These are phyloP conservation scores for Sebastes jordani DNA, from an alignment of 2,797 vertebrate species.

Conservation along the genomic window DNA sequence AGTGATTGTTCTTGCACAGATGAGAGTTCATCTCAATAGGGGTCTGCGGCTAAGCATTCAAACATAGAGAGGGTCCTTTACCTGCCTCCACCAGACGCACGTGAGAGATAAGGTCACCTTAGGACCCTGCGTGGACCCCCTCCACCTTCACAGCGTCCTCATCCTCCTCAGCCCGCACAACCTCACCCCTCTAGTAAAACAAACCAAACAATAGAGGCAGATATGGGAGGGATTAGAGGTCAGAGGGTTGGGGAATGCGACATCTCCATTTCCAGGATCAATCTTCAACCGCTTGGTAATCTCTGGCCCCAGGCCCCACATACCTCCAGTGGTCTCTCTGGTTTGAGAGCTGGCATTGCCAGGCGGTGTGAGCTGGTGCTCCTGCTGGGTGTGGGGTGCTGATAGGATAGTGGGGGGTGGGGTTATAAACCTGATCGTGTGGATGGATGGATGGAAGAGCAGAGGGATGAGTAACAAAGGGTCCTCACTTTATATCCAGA, in stretches of 20 bases:
- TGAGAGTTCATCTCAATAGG: conserved; percentile 31
- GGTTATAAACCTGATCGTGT: conserved; percentile 24
- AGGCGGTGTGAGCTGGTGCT: conserved; percentile 30
- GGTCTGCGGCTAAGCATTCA: conserved; percentile 33
- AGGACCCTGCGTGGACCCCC: conserved; percentile 36
- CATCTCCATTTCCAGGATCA: conserved; percentile 73
- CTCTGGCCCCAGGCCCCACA: conserved; percentile 55
- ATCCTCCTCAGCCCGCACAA: conserved; percentile 37
- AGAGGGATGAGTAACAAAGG: conserved; percentile 28
- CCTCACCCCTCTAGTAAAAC: conserved; percentile 57
- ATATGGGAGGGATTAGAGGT: conserved; percentile 73
- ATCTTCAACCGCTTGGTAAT: conserved; percentile 68
- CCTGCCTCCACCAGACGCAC: conserved; percentile 40
- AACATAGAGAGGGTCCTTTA: conserved; percentile 26
- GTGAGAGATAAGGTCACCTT: conserved; percentile 58
- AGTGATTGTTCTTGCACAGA: conserved; percentile 44
- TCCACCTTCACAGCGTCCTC: conserved; percentile 43
- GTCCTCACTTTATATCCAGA: conserved; percentile 15
- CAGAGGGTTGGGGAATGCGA: conserved; percentile 58
- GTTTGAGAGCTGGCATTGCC: conserved; percentile 47
- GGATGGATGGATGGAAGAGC: conserved; percentile 31
- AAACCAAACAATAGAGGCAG: conserved; percentile 68
- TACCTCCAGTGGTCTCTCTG: conserved; percentile 62
- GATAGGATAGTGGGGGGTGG: conserved; percentile 46
- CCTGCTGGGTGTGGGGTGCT: conserved; percentile 31